Percentiles rank a stretch among this genome's conserved stretches.
These are phyloP conservation scores for Enchytraeus crypticus DNA, from an alignment of 2,888 invertebrate species.

Conservation along the genomic window DNA sequence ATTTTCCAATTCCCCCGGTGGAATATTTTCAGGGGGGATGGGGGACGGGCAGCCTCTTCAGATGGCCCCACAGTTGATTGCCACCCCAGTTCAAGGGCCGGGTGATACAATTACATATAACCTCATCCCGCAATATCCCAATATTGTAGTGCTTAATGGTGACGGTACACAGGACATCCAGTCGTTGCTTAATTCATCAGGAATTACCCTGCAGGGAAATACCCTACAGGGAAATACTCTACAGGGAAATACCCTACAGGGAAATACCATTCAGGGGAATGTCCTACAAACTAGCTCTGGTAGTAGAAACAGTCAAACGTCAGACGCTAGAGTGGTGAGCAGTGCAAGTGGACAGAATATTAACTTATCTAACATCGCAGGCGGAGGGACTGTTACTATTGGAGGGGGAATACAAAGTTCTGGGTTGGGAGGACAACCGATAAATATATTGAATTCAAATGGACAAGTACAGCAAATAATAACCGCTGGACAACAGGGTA, in stretches of 20 bases:
- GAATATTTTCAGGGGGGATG: neutral
- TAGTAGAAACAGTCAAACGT: too few species aligned
- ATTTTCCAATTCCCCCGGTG: neutral
- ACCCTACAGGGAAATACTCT: neutral
- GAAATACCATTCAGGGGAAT: too few species aligned
- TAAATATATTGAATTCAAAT: too few species aligned
- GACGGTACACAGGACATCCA: too few species aligned
- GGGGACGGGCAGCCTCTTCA: slow-evolving; percentile 2
- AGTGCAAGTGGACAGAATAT: too few species aligned
- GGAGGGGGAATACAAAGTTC: too few species aligned
- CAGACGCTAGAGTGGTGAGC: too few species aligned
- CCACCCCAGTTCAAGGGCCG: slow-evolving; percentile 37
- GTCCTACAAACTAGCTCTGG: too few species aligned
- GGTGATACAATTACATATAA: slow-evolving; percentile 51
- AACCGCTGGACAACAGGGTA: neutral
- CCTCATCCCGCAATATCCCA: slow-evolving; percentile 60
- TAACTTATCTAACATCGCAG: neutral
- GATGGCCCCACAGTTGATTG: slow-evolving; percentile 38
- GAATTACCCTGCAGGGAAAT: neutral
- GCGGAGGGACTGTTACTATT: neutral
- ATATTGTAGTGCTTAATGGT: neutral
- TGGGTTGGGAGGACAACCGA: too few species aligned
- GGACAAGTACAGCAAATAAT: neutral
- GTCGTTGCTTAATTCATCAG: neutral
- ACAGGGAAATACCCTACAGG: neutral